Conservation (phyloP, 2,888 invertebrate genomes). For the Hydropsyche betteni region DNA sequence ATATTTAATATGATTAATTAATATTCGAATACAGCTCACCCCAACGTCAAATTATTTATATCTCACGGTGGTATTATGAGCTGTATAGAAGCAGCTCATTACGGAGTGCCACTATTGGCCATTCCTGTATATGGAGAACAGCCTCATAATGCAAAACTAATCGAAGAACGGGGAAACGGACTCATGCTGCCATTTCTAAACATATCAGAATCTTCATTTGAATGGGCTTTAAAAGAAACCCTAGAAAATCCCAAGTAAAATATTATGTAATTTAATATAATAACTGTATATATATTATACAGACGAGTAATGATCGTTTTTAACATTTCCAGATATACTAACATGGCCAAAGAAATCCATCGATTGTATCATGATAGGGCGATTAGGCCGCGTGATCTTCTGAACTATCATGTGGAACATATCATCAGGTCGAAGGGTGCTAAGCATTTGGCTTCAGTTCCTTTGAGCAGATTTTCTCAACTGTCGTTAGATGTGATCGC, state of each 20-base stretch:
- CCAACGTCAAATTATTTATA: constrained; percentile 53
- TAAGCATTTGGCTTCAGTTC: neutral
- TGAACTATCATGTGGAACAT: constrained; percentile 39
- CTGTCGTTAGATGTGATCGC: neutral
- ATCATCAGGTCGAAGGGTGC: constrained; percentile 36
- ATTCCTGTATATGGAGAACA: constrained; percentile 54
- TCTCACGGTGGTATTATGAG: constrained; percentile 52
- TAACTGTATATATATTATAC: too few relatives aligned
- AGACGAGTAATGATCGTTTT: neutral
- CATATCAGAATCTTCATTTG: constrained; percentile 55
- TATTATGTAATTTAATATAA: neutral
- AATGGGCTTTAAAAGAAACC: constrained; percentile 31
- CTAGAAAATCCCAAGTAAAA: neutral
- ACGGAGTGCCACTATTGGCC: constrained; percentile 52
- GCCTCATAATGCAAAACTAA: constrained; percentile 57
- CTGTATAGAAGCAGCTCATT: constrained; percentile 51
- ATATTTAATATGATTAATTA: constrained; percentile 21
- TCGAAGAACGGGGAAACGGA: constrained; percentile 57
- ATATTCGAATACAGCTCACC: constrained; percentile 52
- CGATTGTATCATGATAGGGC: constrained; percentile 40
- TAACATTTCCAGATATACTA: constrained; percentile 31
- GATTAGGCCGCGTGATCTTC: constrained; percentile 27
- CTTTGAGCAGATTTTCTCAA: neutral
- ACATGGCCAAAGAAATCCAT: constrained; percentile 31
- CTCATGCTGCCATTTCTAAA: constrained; percentile 57